Conservation (phyloP, 2,888 invertebrate genomes). For the Spilosoma lubricipeda region DNA sequence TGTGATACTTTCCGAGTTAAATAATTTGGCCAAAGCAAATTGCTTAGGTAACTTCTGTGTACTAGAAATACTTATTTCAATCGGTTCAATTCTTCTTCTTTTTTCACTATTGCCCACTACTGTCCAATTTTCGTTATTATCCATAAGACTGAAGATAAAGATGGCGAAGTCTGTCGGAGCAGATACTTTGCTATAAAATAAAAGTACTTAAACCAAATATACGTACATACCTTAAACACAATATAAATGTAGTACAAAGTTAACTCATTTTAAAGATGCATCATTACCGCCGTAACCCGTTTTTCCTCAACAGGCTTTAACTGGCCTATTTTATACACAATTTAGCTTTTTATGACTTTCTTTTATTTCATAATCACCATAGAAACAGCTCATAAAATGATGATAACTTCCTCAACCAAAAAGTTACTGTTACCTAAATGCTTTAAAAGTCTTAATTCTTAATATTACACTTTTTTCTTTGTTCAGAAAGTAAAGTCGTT, state of each 20-base stretch:
- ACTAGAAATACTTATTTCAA: no score
- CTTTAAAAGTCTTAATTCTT: slow-evolving; percentile 25
- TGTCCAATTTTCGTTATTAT: no score
- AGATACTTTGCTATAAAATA: background rate
- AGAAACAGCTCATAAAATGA: slow-evolving; percentile 21
- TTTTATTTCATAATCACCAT: slow-evolving; percentile 26
- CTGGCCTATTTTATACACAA: slow-evolving; percentile 15
- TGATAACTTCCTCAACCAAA: slow-evolving; percentile 24
- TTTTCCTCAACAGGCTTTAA: slow-evolving; percentile 25
- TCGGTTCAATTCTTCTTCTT: no score
- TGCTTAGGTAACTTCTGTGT: no score
- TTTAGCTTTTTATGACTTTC: slow-evolving; percentile 19
- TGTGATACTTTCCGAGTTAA: no score
- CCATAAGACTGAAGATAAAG: no score
- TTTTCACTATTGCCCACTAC: no score
- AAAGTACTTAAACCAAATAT: background rate
- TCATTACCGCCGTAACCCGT: slow-evolving; percentile 51
- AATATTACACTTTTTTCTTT: slow-evolving; percentile 25
- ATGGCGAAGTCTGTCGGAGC: no score
- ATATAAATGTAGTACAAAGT: slow-evolving; percentile 1
- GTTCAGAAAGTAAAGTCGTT: slow-evolving; percentile 30
- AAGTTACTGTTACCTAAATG: slow-evolving; percentile 20
- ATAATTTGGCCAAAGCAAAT: no score
- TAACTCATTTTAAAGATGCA: slow-evolving; percentile 9
- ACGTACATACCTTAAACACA: background rate